Conservation (phyloP, 2,113 vertebrate species). For the Azemiops feae region DNA sequence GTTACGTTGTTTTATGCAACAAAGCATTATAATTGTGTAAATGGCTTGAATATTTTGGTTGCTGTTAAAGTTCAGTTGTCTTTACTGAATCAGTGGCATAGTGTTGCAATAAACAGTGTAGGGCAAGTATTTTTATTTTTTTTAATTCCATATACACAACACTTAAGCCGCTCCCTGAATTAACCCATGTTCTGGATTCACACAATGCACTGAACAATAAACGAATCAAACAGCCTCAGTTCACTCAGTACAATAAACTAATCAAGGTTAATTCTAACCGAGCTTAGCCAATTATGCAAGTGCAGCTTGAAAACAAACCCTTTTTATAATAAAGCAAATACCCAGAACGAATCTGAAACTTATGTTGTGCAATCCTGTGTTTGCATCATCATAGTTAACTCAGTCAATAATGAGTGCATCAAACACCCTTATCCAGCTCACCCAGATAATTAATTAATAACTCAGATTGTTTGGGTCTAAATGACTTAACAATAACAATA, state of each 20-base stretch:
- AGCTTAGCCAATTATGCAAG: not conserved
- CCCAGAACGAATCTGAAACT: no score
- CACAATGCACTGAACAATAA: not conserved
- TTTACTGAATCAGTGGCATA: not conserved
- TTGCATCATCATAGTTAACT: no score
- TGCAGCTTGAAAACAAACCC: not conserved
- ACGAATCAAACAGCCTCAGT: not conserved
- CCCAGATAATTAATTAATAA: no score
- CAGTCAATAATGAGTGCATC: no score
- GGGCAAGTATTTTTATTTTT: not conserved
- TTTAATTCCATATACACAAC: not conserved
- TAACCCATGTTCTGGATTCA: not conserved
- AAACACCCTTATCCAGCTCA: no score
- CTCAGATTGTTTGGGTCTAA: no score
- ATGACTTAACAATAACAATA: no score
- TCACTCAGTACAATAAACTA: not conserved
- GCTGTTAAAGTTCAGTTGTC: not conserved
- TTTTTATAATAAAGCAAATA: not conserved
- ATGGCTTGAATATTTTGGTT: not conserved
- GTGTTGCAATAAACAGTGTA: not conserved
- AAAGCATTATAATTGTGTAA: not conserved
- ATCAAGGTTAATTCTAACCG: not conserved
- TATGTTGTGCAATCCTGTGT: no score
- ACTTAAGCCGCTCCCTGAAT: not conserved
- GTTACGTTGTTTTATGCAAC: not conserved